Conservation (phyloP, 2,113 vertebrate species). For the Cinclus mexicanus region DNA sequence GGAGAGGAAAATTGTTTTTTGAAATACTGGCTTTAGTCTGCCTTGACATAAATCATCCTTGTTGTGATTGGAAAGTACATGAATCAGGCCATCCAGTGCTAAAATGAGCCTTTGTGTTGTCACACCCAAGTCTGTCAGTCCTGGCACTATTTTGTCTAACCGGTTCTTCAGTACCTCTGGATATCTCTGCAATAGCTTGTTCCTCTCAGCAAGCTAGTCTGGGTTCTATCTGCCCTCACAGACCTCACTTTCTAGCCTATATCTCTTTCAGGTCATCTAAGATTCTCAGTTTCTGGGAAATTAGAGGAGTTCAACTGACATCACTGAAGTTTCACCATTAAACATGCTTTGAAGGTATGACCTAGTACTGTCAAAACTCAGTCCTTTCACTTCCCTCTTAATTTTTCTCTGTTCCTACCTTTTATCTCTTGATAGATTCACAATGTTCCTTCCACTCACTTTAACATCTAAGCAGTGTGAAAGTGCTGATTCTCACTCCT, state of each 20-base stretch:
- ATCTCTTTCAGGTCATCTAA: neutral
- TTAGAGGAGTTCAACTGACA: neutral
- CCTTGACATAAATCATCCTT: neutral
- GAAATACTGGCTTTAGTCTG: neutral
- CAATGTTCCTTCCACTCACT: constrained; percentile 30
- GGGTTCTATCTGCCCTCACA: neutral
- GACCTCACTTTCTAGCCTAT: neutral
- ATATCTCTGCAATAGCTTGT: neutral
- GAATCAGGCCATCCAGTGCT: neutral
- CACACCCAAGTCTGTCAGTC: neutral
- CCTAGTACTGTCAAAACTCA: constrained; percentile 54
- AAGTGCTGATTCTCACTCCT: constrained; percentile 53
- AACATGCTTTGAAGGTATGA: constrained; percentile 15
- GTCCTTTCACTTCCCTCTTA: constrained; percentile 31
- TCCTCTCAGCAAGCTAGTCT: neutral
- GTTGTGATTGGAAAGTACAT: neutral
- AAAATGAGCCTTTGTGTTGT: accelerated
- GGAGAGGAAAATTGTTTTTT: neutral
- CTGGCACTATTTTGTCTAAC: neutral
- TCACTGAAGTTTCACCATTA: constrained; percentile 13
- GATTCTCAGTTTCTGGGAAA: neutral
- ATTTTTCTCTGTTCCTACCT: constrained; percentile 31
- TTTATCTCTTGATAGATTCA: constrained; percentile 31
- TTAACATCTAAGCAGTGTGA: constrained; percentile 54
- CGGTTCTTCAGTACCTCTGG: neutral